Base-by-base conservation (phyloP, 2,113 vertebrate genomes). In the Acanthochromis polyacanthus region DNA sequence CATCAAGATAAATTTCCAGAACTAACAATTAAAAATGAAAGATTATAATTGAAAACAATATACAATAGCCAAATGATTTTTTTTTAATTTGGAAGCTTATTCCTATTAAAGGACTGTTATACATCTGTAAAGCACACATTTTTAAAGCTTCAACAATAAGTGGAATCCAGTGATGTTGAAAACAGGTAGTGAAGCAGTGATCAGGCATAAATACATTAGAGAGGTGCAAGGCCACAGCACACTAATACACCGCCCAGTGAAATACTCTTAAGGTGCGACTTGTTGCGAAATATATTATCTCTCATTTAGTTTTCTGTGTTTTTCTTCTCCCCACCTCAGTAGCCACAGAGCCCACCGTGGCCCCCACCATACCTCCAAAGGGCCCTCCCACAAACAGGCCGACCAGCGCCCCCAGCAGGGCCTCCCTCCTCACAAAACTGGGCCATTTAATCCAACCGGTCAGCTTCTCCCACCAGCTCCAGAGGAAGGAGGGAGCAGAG, bases 301-400 rank as follows among this genome's bases (percentile, higher is more conserved):
- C 48, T 81, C 32, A 92, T 82, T 93, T 82, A 0, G 32, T 82
- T 89, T 95, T 90, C 45, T 83, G 50, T 0, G 81, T 84, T 71
- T 92, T 94, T 25, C 95, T 87, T 64, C 89, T 90, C 14, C 84
- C 81, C 80, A 95, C 89, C 64, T 95, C 95, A 1, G 93, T 94
- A 5, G 93, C 95, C 69, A 95, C 91, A 0, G 94, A 95, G 2
- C 95, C 94, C 67, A 95, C 93, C 0, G 94, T 90, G 75, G 93
- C 91, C 3, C 94, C 95, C 65, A 95, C 32, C 66, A 87, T 80
- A 9, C 92, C 88, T 11, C 94, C 94, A 2, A 83, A 10, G 0
- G 90, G 82, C 50, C 95, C 95, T 3, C 95, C 95, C 0, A 95
- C 90, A 48, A 95, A 93, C 78, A 95, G 75, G 23, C 94, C 86